Evolutionary conservation across 2,888 invertebrate species (phyloP).

Genomic region (Ectemnius lituratus): DNA sequence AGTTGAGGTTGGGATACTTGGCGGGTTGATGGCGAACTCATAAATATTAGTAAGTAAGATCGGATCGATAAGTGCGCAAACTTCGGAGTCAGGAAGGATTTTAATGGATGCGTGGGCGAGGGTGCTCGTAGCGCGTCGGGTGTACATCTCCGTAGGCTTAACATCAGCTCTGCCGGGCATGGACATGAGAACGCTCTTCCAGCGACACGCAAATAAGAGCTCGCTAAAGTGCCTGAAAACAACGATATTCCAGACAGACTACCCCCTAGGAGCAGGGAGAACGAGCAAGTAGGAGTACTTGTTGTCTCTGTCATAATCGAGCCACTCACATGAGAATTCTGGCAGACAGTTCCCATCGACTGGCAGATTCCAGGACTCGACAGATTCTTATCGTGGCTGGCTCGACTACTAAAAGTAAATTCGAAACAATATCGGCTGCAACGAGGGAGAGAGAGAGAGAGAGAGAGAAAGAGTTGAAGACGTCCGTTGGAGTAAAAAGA

Average conservation of each 20-base stretch:
- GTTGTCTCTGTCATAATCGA: neutral
- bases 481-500: neutral
- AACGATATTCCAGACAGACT: conserved; percentile 36
- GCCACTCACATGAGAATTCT: neutral
- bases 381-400: neutral
- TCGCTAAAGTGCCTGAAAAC: conserved; percentile 39
- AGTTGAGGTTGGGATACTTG: too few species aligned
- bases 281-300: conserved; percentile 6
- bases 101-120: conserved; percentile 55
- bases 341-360: neutral
- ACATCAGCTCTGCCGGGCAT: conserved; percentile 33
- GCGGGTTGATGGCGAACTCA: conserved; percentile 40
- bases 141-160: conserved; percentile 31
- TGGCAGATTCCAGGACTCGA: too few species aligned
- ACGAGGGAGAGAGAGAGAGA: too few species aligned
- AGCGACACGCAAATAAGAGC: conserved; percentile 54
- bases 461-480: neutral
- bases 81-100: conserved; percentile 55
- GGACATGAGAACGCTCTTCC: conserved; percentile 64
- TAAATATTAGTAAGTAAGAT: conserved; percentile 65
- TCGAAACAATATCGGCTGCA: neutral
- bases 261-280: conserved; percentile 29
- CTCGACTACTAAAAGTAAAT: neutral
- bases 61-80: conserved; percentile 64
- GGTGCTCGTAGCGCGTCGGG: neutral